phyloP scores from a whole-genome alignment of 1,140 invertebrate genomes.

The Saccostrea cuccullata region DNA sequence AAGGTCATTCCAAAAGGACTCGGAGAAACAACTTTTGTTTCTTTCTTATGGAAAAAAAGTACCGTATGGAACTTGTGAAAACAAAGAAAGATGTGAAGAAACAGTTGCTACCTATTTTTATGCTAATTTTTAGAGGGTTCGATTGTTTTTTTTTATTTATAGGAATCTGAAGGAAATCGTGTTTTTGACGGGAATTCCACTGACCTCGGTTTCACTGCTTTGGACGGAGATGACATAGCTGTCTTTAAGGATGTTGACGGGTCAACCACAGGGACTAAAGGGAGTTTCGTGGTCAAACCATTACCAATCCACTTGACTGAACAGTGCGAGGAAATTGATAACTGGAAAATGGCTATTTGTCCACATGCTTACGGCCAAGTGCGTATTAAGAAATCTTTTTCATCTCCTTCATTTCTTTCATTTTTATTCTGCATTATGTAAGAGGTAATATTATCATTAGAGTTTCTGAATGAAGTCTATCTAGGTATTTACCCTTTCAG shows the following conservation, averaged over 20 bases:
- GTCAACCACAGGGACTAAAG: constrained; percentile 5
- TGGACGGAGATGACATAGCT: constrained; percentile 43
- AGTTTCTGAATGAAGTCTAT: neutral
- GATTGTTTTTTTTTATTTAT: neutral
- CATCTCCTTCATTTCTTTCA: neutral
- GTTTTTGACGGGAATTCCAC: constrained; percentile 49
- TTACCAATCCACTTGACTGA: constrained; percentile 45
- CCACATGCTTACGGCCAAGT: constrained; percentile 53
- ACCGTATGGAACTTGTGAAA: too few species aligned
- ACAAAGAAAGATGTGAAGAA: too few species aligned
- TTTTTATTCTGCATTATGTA: too few species aligned
- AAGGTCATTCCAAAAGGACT: too few species aligned
- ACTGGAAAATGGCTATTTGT: constrained; percentile 58
- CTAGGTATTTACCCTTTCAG: neutral
- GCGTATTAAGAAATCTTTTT: neutral
- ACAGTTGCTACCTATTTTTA: too few species aligned
- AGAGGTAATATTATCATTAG: neutral
- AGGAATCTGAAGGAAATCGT: constrained; percentile 44
- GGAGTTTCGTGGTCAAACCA: constrained; percentile 46
- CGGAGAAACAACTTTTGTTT: too few species aligned
- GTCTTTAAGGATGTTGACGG: constrained; percentile 52
- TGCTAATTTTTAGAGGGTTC: too few species aligned
- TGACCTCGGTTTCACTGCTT: constrained; percentile 17
- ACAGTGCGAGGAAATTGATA: constrained; percentile 31
- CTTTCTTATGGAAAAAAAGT: too few species aligned